Base-by-base conservation (phyloP, 2,888 invertebrate genomes). In the Leucoptera coffeella region DNA sequence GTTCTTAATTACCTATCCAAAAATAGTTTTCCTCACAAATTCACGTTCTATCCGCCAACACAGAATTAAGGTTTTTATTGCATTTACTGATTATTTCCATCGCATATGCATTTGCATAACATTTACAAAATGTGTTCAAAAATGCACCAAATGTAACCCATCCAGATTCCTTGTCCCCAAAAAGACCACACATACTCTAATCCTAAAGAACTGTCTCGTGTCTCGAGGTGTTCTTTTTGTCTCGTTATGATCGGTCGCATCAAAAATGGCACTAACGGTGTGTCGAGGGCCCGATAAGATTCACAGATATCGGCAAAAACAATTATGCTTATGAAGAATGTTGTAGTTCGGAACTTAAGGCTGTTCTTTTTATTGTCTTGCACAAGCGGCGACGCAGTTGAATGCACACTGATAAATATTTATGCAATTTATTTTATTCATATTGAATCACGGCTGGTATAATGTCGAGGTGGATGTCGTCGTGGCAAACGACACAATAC, bases 371-470 rank as follows among this genome's bases (percentile, higher is more conserved):
- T 50, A 50, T 43, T 36, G 29, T 47, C 47, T 40, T 45, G 47
- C 43, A 47, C 50, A 42, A 41, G 45, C 41, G 26, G 15, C 21
- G 26, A 22, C 24, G 42, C 46, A 45, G 50, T 58, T 56, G 53
- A n/a, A 59, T 56, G 54, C 47, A 47, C 45, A 48, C 45, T 43
- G 52, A 56, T 61, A 58, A 59, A 67, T 65, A 61, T 65, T 65
- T 59, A 62, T 64, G 50, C 50, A 57, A 59, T 61, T 61, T 59
- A 64, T 60, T 59, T 62, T n/a, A n/a, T 62, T 61, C 59, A 60
- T 62, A 58, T 58, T 40, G 39, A 32, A 29, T 23, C 35, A 30
- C 31, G 29, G 32, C 23, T 38, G 22, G 12, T 19, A 14, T 14
- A 15, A 22, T 14, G 14, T 35, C 30, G 33, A 28, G 29, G 31